Evolutionary conservation across 2,888 invertebrate species (phyloP).

Genomic region (Drosophila nr. perissopoda): DNA sequence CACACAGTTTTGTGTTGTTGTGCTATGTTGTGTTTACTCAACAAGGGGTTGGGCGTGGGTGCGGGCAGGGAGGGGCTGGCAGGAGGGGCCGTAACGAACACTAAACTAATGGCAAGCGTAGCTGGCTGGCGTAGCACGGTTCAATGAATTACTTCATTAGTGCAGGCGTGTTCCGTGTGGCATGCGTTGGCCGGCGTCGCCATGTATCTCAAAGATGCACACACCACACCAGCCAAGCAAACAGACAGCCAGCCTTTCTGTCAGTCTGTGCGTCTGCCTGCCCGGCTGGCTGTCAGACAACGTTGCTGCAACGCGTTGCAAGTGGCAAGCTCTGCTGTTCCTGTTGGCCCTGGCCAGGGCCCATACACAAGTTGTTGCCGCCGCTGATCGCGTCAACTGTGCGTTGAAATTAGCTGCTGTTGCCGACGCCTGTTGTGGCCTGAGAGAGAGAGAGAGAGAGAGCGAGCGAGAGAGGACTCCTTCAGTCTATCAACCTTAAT

Average conservation of each 20-base stretch:
- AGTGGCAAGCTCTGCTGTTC: slow-evolving; percentile 48
- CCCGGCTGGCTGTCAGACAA: slow-evolving; percentile 37
- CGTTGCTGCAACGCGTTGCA: slow-evolving; percentile 20
- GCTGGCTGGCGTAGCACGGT: slow-evolving; percentile 74
- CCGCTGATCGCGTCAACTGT: slow-evolving; percentile 71
- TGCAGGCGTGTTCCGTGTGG: slow-evolving; percentile 73
- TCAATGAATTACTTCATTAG: slow-evolving; percentile 83
- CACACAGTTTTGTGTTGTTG: background rate
- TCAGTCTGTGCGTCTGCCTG: slow-evolving; percentile 29
- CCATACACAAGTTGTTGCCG: slow-evolving; percentile 41
- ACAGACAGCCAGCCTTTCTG: slow-evolving; percentile 26
- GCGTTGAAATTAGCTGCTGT: slow-evolving; percentile 78
- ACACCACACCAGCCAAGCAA: slow-evolving; percentile 28
- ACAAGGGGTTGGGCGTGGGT: slow-evolving; percentile 20
- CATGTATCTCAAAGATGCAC: slow-evolving; percentile 56
- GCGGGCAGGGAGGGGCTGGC: slow-evolving; percentile 16
- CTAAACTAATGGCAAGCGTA: slow-evolving; percentile 69
- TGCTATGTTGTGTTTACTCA: background rate
- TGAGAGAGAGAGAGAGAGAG: background rate
- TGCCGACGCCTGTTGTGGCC: slow-evolving; percentile 57
- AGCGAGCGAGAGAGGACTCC: slow-evolving; percentile 41
- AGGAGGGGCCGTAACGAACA: slow-evolving; percentile 57
- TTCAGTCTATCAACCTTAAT: slow-evolving; percentile 68
- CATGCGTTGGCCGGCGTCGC: slow-evolving; percentile 66
- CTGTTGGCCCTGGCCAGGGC: slow-evolving; percentile 31